Base-by-base conservation (phyloP, 2,888 invertebrate genomes). In the Tolmerus cingulatus region DNA sequence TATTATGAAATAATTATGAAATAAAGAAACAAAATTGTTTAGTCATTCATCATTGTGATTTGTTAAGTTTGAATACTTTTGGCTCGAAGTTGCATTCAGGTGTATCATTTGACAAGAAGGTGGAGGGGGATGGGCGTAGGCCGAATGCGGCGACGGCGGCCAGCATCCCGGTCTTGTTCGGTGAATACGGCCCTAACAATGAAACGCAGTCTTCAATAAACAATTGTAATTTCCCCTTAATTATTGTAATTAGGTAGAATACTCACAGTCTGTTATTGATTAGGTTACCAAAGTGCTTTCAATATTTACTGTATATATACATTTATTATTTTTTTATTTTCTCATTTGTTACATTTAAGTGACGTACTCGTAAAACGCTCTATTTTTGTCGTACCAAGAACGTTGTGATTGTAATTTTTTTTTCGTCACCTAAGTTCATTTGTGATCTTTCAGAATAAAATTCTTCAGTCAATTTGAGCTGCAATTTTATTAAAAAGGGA, bases 401-500 rank as follows among this genome's bases (percentile, higher is more conserved):
- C 19, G 66, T 66, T 66, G 66, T 66, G 66, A 66, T 66, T 66
- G 27, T 66, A 0, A 66, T 55, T n/a, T 0, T 37, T 40, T 66
- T 19, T 66, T 66, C 66, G 27, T 66, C 66, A 66, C 66, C 66
- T 27, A 66, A 66, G 66, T 66, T 66, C 66, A 66, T 66, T 66
- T 66, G 66, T 66, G 66, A 66, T 66, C 66, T 66, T 23, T 66
- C 66, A 66, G 66, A 66, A 66, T 30, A 81, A 55, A 51, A 55
- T 81, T 46, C 46, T 81, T 40, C 43, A 78, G 78, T 78, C 78
- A 78, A 78, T 78, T 78, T 43, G 43, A 23, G 23, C 43, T 78
- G 78, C 78, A 78, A 78, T 78, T 78, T 78, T 76, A 66, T 66
- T 66, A 23, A 66, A 66, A 66, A 40, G 66, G 66, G 66, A 66